A percentile compares a stretch with the other conserved stretches of the same genome.
Conservation (phyloP, 2,888 invertebrate species). For the Macaria liturata region DNA sequence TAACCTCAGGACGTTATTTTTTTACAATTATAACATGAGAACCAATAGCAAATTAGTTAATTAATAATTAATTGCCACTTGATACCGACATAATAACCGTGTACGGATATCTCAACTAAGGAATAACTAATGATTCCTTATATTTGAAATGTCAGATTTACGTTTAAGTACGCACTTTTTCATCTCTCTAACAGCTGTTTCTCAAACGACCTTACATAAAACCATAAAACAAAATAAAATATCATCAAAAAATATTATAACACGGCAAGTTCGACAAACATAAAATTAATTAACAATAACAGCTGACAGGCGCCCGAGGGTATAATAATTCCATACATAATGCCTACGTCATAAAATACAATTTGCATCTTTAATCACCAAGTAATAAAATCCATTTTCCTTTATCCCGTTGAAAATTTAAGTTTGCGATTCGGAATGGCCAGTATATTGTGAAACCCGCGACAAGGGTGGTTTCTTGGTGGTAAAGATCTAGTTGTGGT, state of each 20-base stretch:
- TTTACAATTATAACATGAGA: too few relatives aligned
- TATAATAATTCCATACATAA: conserved; percentile 32
- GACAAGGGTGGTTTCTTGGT: conserved; percentile 7
- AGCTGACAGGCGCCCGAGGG: conserved; percentile 26
- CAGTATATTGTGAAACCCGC: conserved; percentile 38
- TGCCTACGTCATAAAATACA: conserved; percentile 29
- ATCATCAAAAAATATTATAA: conserved; percentile 8
- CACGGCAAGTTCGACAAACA: conserved; percentile 30
- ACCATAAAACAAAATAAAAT: conserved; percentile 1
- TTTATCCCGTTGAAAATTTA: conserved; percentile 34
- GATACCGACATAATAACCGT: too few relatives aligned
- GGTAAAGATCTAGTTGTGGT: conserved; percentile 34
- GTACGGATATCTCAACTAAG: too few relatives aligned
- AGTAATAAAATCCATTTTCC: conserved; percentile 47
- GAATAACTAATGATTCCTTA: too few relatives aligned
- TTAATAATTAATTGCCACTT: too few relatives aligned
- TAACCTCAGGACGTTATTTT: too few relatives aligned
- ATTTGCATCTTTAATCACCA: conserved; percentile 31
- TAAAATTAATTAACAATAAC: conserved; percentile 36
- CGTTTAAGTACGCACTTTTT: too few relatives aligned
- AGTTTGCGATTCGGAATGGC: conserved; percentile 30
- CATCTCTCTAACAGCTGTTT: too few relatives aligned
- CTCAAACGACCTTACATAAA: neutral
- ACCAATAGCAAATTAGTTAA: too few relatives aligned
- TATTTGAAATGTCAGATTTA: too few relatives aligned